Percentiles rank a stretch among this genome's conserved stretches.
These are phyloP conservation scores for Bellardia pandia DNA, from an alignment of 2,888 invertebrate genomes.

Conservation along the genomic window DNA sequence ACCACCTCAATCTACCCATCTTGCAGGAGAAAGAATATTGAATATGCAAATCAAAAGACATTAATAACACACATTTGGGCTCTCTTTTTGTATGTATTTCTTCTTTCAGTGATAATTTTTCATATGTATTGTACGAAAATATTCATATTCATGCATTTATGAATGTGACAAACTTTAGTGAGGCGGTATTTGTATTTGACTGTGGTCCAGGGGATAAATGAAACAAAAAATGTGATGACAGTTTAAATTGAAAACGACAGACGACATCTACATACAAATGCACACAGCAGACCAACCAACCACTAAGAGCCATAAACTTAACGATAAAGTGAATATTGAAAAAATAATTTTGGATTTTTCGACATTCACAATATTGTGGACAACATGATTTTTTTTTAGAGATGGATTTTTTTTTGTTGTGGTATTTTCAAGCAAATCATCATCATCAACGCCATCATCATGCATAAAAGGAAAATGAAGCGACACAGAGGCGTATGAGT, in stretches of 20 bases:
- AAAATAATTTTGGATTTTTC: constrained; percentile 47
- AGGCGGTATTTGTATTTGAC: constrained; percentile 61
- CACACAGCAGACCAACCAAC: constrained; percentile 17
- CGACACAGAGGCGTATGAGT: constrained; percentile 22
- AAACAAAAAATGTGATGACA: constrained; percentile 68
- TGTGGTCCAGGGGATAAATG: constrained; percentile 68
- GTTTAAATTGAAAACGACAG: constrained; percentile 71
- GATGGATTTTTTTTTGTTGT: not conserved
- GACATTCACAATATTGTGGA: constrained; percentile 66
- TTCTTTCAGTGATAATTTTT: constrained; percentile 55
- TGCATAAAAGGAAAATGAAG: constrained; percentile 56
- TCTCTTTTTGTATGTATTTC: constrained; percentile 4
- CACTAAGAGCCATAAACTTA: constrained; percentile 59
- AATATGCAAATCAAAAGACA: constrained; percentile 64
- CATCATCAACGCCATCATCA: constrained; percentile 32
- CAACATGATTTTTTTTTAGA: constrained; percentile 33
- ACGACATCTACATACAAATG: constrained; percentile 53
- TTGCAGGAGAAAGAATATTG: constrained; percentile 12
- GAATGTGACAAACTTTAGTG: constrained; percentile 47
- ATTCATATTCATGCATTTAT: constrained; percentile 55
- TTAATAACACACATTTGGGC: constrained; percentile 55
- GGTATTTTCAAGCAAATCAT: constrained; percentile 51
- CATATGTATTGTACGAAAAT: constrained; percentile 54
- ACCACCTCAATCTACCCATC: not conserved
- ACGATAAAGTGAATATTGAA: constrained; percentile 35